Conservation (phyloP, 2,113 vertebrate species). For the Capreolus pygargus region DNA sequence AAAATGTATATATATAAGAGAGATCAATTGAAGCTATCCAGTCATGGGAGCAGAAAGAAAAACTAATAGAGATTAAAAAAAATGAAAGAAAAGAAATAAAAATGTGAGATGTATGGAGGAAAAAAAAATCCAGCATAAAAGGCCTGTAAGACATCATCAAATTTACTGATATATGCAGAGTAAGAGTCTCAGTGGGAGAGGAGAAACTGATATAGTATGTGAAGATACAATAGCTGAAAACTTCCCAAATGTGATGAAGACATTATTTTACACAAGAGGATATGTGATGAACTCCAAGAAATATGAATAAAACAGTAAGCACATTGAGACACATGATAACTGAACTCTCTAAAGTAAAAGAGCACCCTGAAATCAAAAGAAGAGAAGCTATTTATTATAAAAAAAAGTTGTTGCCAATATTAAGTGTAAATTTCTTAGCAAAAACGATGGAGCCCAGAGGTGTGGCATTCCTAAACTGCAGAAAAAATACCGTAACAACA, state of each 20-base stretch:
- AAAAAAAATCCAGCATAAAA: neutral
- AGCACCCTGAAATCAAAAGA: neutral
- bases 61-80: neutral
- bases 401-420: neutral
- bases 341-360: neutral
- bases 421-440: neutral
- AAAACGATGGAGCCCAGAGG: accelerated
- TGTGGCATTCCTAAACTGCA: neutral
- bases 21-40: neutral
- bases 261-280: neutral
- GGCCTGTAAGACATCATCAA: neutral
- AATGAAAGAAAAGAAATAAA: neutral
- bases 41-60: neutral
- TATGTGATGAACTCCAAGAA: neutral
- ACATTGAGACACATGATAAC: neutral
- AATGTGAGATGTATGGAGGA: neutral
- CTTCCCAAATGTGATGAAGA: neutral
- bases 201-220: neutral
- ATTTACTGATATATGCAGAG: neutral
- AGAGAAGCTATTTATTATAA: neutral
- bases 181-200: neutral
- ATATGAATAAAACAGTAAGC: neutral
- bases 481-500: neutral
- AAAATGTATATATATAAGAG: neutral
- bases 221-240: neutral